Base-by-base conservation (phyloP, 2,113 vertebrate species). In the Montifringilla adamsi region DNA sequence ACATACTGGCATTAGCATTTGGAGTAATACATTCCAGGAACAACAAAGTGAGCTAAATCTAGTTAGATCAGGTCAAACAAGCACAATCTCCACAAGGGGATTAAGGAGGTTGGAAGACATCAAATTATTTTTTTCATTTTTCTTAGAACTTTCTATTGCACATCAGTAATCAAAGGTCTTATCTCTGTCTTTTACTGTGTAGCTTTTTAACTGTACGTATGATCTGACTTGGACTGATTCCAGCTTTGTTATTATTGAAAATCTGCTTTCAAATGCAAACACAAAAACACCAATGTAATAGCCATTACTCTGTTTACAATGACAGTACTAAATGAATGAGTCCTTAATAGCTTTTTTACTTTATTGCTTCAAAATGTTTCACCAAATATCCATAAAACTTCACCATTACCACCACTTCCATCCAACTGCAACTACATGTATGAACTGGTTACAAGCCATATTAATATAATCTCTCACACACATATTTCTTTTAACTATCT, bases 121-220 rank as follows among this genome's bases (percentile, higher is more conserved):
- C n/a, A 93, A 96, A 95, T 93, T 90, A 89, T 72, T 92, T 95
- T 92, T 92, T 88, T 80, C 78, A 19, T 91, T 95, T 93, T 94
- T 92, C 72, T 90, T 92, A 60, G 64, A 80, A 87, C 60, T 90
- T 91, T 68, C 56, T 87, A 43, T 84, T 83, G 47, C 74, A 92
- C 33, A 59, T 79, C 89, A 77, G 30, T 91, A 96, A 95, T 93
- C 82, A 89, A 95, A 90, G 49, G 90, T 88, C 84, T 94, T 94
- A 94, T 95, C 91, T 95, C 85, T 92, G n/a, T 76, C 39, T 88
- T 90, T 86, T 95, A 77, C 81, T 93, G 47, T 47, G 52, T 64
- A 85, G 77, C 74, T 82, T 93, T 96, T 78, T 79, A 93, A 95
- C 82, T 63, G 18, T 50, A 53, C 0, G 0, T 87, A 69, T 91